Evolutionary conservation across 2,888 invertebrate species (phyloP).

Genomic region (Andrena minutula): DNA sequence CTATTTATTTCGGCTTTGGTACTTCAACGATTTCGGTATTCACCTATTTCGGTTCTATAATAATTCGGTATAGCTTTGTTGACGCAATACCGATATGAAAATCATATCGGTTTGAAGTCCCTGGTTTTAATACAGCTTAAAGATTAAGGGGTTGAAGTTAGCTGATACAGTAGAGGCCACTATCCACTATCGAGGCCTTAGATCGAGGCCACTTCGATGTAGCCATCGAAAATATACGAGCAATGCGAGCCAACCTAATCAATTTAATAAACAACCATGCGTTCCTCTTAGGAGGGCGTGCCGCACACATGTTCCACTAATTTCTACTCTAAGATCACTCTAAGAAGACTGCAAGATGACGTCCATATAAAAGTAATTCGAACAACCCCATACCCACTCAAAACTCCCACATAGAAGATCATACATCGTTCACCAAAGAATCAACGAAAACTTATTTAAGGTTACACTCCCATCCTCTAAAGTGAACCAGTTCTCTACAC

Average conservation of each 20-base stretch:
- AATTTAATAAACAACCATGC: neutral
- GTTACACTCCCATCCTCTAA: neutral
- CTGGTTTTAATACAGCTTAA: neutral
- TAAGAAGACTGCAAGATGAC: neutral
- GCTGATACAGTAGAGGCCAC: neutral
- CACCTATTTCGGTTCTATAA: no score
- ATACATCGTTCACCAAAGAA: neutral
- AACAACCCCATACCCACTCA: neutral
- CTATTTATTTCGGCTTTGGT: no score
- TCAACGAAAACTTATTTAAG: neutral
- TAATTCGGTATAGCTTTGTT: no score
- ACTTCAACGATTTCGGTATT: no score
- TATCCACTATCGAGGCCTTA: constrained; percentile 20
- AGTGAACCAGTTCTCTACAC: neutral
- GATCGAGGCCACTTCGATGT: constrained; percentile 32
- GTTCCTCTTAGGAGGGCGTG: neutral
- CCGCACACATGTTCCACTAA: neutral
- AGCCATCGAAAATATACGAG: constrained; percentile 13
- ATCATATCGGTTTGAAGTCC: no score
- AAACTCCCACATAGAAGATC: neutral
- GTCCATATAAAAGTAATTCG: neutral
- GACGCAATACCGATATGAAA: no score
- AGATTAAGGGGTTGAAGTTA: neutral
- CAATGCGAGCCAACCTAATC: neutral
- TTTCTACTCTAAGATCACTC: neutral